A percentile compares a stretch with the other conserved stretches of the same genome.
Conservation (phyloP, 2,113 vertebrate species). For the Paratilapia polleni region DNA sequence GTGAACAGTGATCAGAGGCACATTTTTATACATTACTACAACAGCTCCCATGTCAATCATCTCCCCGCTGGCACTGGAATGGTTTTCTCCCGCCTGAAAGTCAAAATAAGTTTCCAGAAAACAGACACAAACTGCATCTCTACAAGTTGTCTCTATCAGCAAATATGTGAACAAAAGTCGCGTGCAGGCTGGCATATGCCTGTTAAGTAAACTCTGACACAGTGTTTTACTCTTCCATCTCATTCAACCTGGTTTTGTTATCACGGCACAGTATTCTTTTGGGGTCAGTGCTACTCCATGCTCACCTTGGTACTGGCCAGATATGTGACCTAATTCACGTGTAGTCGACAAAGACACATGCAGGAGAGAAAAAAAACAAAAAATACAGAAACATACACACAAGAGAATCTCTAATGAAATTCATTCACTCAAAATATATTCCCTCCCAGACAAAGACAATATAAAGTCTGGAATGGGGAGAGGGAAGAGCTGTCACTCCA, state of each 20-base stretch:
- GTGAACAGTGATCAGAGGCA: conserved; percentile 73
- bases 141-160: conserved; percentile 54
- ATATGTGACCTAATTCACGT: conserved; percentile 37
- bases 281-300: conserved; percentile 12
- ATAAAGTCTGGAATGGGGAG: conserved; percentile 35
- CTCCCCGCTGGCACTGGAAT: conserved; percentile 65
- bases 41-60: conserved; percentile 81
- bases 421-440: conserved; percentile 54
- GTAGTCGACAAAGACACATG: background rate
- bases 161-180: conserved; percentile 10
- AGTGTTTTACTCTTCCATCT: background rate
- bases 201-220: conserved; percentile 31
- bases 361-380: background rate
- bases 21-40: conserved; percentile 74
- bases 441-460: conserved; percentile 53
- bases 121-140: conserved; percentile 33
- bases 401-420: conserved; percentile 49
- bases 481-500: conserved; percentile 66
- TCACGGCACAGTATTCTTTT: conserved; percentile 43
- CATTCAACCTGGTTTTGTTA: background rate
- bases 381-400: background rate
- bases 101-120: conserved; percentile 48
- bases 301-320: conserved; percentile 40
- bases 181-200: conserved; percentile 1
- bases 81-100: conserved; percentile 34